Conservation (phyloP, 2,797 vertebrate genomes). For the Smutsia temminckii region DNA sequence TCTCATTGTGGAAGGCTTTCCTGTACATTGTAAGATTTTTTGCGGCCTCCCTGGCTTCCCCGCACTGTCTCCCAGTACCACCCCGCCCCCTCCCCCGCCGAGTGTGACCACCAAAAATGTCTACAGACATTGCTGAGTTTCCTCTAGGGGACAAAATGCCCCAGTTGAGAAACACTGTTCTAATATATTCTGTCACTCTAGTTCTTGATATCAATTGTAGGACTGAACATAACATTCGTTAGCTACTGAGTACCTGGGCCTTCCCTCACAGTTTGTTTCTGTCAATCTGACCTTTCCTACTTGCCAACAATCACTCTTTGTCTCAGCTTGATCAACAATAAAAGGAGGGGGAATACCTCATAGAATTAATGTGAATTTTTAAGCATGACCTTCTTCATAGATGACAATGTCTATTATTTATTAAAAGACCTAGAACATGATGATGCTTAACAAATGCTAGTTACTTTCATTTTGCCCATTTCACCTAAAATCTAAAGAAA, state of each 20-base stretch:
- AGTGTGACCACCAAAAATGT: not conserved
- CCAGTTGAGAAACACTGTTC: not conserved
- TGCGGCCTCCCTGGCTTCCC: not conserved
- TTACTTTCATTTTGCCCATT: not conserved
- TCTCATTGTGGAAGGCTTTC: not conserved
- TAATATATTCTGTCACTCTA: not conserved
- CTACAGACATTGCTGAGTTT: not conserved
- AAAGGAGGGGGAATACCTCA: not conserved
- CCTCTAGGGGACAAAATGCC: not conserved
- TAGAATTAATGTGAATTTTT: not conserved
- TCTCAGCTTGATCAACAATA: not conserved
- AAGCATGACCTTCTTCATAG: not conserved
- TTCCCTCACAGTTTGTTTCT: not conserved
- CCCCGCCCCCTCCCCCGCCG: not conserved
- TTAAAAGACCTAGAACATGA: not conserved
- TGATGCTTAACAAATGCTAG: not conserved
- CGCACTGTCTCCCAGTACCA: not conserved
- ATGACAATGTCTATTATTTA: not conserved
- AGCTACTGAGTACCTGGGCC: not conserved
- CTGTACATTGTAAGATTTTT: not conserved
- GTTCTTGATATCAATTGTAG: not conserved
- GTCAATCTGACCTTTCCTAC: conserved; percentile 22
- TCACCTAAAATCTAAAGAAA: not conserved
- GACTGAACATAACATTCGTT: not conserved
- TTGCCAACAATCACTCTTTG: conserved; percentile 3